A percentile compares a stretch with the other conserved stretches of the same genome.
Conservation (phyloP, 2,113 vertebrate genomes). For the Carollia perspicillata region DNA sequence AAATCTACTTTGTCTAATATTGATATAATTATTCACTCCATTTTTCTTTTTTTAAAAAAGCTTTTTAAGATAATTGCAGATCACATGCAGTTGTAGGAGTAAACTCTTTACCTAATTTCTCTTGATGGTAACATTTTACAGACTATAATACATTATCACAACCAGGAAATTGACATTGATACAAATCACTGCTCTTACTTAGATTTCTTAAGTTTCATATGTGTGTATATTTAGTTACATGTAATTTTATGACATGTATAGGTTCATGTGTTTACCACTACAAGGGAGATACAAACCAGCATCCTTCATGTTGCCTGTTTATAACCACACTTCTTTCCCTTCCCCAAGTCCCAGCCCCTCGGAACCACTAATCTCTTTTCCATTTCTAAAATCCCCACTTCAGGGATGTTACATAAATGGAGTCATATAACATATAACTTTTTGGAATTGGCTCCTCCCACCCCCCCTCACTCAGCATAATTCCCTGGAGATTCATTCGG, state of each 20-base stretch:
- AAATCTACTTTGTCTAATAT: not conserved
- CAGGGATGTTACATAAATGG: not conserved
- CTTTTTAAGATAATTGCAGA: not conserved
- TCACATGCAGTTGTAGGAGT: not conserved
- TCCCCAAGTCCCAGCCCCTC: not conserved
- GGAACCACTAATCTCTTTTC: not conserved
- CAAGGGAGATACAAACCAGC: not conserved
- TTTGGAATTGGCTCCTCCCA: not conserved
- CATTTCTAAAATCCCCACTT: not conserved
- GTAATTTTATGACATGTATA: not conserved
- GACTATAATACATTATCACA: not conserved
- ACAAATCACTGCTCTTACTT: not conserved
- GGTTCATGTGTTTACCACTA: not conserved
- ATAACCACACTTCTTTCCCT: not conserved
- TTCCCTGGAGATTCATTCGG: not conserved
- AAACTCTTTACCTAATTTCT: not conserved
- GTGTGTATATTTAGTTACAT: not conserved
- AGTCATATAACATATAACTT: not conserved
- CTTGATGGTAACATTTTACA: not conserved
- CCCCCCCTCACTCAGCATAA: not conserved
- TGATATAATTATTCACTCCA: not conserved
- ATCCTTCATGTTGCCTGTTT: not conserved
- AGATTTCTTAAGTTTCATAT: not conserved
- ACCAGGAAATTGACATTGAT: not conserved
- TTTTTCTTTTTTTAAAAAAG: not conserved